These are phyloP conservation scores for Dendrocincla fuliginosa DNA, from an alignment of 2,797 vertebrate species.

Conservation along the genomic window DNA sequence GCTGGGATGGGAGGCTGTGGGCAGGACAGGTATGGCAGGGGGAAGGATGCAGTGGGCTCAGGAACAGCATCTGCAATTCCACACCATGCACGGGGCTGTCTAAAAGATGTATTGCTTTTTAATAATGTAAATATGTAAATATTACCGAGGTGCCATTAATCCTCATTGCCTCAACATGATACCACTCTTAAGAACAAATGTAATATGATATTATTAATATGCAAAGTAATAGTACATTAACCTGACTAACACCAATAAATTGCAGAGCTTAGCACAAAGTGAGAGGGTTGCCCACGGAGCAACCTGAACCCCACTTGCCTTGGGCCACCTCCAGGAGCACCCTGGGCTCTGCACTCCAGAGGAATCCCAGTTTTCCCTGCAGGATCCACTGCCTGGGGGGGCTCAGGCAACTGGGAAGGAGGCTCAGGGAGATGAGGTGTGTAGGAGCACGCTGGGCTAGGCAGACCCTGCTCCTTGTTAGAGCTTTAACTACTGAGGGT, in stretches of 20 bases:
- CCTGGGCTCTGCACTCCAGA: not conserved
- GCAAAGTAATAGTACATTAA: conserved; percentile 48
- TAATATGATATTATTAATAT: conserved; percentile 68
- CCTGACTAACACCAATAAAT: conserved; percentile 19
- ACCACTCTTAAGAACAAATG: conserved; percentile 64
- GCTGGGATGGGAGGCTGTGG: not conserved
- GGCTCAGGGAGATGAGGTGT: not conserved
- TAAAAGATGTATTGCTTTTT: conserved; percentile 59
- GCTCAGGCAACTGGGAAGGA: not conserved
- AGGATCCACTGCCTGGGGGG: not conserved
- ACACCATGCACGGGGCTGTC: conserved; percentile 14
- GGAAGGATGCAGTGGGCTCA: not conserved
- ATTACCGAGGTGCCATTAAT: conserved; percentile 66
- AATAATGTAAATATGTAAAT: conserved; percentile 74
- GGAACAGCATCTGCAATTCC: conserved; percentile 46
- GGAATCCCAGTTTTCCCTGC: not conserved
- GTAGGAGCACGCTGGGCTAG: not conserved
- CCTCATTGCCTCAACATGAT: conserved; percentile 58
- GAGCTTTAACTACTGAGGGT: not conserved
- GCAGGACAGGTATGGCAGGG: not conserved
- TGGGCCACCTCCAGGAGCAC: not conserved
- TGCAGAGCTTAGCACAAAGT: not conserved
- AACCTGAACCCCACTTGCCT: not conserved
- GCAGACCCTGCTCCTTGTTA: not conserved
- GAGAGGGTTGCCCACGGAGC: not conserved